phyloP scores from a whole-genome alignment of 2,113 vertebrate species.

The Albula glossodonta region DNA sequence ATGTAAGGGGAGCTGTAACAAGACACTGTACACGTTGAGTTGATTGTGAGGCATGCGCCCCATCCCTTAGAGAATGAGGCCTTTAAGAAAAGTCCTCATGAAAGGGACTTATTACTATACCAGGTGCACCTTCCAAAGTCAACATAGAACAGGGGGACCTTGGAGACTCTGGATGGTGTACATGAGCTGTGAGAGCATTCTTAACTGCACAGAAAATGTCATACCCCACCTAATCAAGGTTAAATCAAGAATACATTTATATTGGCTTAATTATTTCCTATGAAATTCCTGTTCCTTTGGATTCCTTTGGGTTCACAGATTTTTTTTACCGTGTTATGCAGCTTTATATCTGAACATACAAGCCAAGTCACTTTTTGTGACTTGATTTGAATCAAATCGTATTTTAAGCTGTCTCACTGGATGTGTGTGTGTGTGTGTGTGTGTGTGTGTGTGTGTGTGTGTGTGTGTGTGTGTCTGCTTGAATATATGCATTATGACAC shows the following conservation, averaged over 20 bases:
- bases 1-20: neutral
- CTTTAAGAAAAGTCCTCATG: slow-evolving; percentile 6
- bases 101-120: slow-evolving; percentile 13
- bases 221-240: neutral
- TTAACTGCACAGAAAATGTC: neutral
- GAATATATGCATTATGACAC: no score
- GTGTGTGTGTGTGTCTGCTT: neutral
- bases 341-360: neutral
- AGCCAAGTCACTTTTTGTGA: neutral
- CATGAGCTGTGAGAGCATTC: neutral
- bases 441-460: neutral
- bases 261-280: neutral
- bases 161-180: neutral
- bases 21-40: neutral
- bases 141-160: neutral
- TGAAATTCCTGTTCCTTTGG: neutral
- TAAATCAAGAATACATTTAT: neutral
- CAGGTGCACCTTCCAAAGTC: slow-evolving; percentile 16
- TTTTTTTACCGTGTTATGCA: neutral
- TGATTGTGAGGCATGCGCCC: slow-evolving; percentile 4
- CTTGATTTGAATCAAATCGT: neutral
- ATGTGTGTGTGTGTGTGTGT: neutral
- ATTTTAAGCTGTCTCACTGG: neutral
- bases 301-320: neutral
- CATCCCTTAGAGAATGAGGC: neutral